These are phyloP conservation scores for Patiria miniata DNA, from an alignment of 35 echinoderm and acorn worm genomes.

Conservation along the genomic window DNA sequence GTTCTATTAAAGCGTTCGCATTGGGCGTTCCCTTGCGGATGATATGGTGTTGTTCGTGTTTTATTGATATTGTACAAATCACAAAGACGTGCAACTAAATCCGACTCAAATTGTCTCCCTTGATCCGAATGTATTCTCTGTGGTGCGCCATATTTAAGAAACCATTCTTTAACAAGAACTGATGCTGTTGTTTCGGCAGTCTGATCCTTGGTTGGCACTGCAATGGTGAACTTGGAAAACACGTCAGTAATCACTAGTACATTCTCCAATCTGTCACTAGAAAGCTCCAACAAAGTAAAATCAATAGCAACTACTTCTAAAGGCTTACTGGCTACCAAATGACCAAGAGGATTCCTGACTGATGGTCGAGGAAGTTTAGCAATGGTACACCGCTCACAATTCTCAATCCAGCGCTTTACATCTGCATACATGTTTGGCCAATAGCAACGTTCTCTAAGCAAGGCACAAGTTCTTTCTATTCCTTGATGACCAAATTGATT, in stretches of 20 bases:
- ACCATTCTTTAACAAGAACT: slow-evolving; percentile 48
- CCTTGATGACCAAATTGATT: slow-evolving; percentile 60
- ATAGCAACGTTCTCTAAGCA: slow-evolving; percentile 32
- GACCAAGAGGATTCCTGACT: not conserved
- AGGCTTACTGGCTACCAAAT: slow-evolving; percentile 22
- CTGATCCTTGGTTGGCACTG: slow-evolving; percentile 57
- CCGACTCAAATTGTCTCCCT: slow-evolving; percentile 61
- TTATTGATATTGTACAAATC: slow-evolving; percentile 19
- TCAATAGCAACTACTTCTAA: slow-evolving; percentile 37
- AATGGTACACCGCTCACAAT: slow-evolving; percentile 52
- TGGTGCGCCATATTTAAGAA: slow-evolving; percentile 59
- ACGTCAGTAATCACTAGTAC: slow-evolving; percentile 57
- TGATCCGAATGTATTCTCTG: slow-evolving; percentile 72
- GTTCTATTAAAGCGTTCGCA: slow-evolving; percentile 55
- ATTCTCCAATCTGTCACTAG: slow-evolving; percentile 18
- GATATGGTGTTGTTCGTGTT: slow-evolving; percentile 52
- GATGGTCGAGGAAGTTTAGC: slow-evolving; percentile 15
- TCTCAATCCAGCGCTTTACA: slow-evolving; percentile 19
- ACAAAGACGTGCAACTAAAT: slow-evolving; percentile 24
- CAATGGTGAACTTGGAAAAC: slow-evolving; percentile 48
- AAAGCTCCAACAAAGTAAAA: slow-evolving; percentile 27
- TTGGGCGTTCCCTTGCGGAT: slow-evolving; percentile 47
- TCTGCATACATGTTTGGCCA: slow-evolving; percentile 54
- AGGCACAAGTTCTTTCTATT: slow-evolving; percentile 23
- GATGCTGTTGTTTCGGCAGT: slow-evolving; percentile 55